These are phyloP conservation scores for Ictalurus furcatus DNA, from an alignment of 2,113 vertebrate species.

Conservation along the genomic window DNA sequence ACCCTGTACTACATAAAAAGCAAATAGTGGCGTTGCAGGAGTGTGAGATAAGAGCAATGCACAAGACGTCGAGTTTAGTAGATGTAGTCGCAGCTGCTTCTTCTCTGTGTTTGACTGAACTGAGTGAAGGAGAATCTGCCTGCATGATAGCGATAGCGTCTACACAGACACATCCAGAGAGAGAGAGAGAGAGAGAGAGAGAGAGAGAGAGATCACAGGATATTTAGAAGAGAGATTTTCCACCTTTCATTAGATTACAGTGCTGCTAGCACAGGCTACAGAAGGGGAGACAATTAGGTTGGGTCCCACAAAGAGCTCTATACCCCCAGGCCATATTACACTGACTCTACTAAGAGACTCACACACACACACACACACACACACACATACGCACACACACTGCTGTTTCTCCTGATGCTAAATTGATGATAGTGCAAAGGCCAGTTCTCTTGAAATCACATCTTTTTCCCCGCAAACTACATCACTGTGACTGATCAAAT, in stretches of 20 bases:
- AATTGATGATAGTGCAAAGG: neutral
- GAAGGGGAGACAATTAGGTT: conserved; percentile 43
- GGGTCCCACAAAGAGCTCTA: conserved; percentile 34
- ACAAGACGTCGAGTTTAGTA: neutral
- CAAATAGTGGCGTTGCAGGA: neutral
- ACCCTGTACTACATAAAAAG: neutral
- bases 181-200: neutral
- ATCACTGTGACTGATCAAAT: conserved; percentile 12
- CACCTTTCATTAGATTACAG: conserved; percentile 47
- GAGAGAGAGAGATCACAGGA: conserved; percentile 25
- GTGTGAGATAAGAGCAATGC: neutral
- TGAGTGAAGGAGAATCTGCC: neutral
- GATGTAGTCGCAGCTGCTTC: neutral
- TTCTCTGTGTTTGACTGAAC: neutral
- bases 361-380: neutral
- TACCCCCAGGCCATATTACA: conserved; percentile 20
- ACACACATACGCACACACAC: conserved; percentile 3
- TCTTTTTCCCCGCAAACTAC: neutral
- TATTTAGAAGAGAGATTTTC: conserved; percentile 43
- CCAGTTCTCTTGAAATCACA: conserved; percentile 9
- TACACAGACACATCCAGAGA: neutral
- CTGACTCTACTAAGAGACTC: conserved; percentile 14
- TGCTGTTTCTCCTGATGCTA: conserved; percentile 23
- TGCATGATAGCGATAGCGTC: neutral
- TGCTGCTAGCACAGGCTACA: conserved; percentile 24